Evolutionary conservation across 2,888 invertebrate genomes (phyloP).

Genomic region (Cecidostiba fungosa): DNA sequence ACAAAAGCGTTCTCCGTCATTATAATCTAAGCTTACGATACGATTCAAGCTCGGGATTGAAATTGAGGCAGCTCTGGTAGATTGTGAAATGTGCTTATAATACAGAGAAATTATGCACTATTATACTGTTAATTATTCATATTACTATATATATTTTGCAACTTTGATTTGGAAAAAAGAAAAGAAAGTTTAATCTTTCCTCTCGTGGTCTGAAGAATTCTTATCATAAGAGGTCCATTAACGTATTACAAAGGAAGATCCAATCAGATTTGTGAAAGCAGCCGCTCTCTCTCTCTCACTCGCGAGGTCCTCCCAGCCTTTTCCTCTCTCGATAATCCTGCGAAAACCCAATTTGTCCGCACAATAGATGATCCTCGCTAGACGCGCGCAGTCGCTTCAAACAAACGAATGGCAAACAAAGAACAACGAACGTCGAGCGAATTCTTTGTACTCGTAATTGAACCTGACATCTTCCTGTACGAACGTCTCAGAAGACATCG

Average conservation of each 20-base stretch:
- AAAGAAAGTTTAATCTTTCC: not conserved
- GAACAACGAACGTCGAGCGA: not conserved
- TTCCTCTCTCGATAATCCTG: conserved; percentile 13
- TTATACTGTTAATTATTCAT: too few relatives aligned
- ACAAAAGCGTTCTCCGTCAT: too few relatives aligned
- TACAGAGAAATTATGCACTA: too few relatives aligned
- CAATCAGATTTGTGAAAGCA: conserved; percentile 4
- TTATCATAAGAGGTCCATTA: not conserved
- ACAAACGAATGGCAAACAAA: conserved; percentile 11
- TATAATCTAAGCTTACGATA: too few relatives aligned
- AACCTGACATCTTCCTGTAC: not conserved
- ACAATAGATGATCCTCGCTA: conserved; percentile 8
- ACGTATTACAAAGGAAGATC: not conserved
- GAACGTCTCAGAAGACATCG: not conserved
- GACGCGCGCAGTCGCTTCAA: not conserved
- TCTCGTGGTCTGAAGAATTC: not conserved
- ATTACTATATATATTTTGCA: not conserved
- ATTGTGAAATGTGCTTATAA: too few relatives aligned
- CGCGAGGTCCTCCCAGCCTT: not conserved
- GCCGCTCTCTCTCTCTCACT: not conserved
- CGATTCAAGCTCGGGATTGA: too few relatives aligned
- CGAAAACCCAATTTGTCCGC: not conserved
- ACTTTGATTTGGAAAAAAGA: not conserved
- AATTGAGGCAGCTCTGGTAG: too few relatives aligned
- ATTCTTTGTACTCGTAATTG: conserved; percentile 13